A percentile compares a stretch with the other conserved stretches of the same genome.
Conservation (phyloP, 2,797 vertebrate genomes). For the Bradypus variegatus region DNA sequence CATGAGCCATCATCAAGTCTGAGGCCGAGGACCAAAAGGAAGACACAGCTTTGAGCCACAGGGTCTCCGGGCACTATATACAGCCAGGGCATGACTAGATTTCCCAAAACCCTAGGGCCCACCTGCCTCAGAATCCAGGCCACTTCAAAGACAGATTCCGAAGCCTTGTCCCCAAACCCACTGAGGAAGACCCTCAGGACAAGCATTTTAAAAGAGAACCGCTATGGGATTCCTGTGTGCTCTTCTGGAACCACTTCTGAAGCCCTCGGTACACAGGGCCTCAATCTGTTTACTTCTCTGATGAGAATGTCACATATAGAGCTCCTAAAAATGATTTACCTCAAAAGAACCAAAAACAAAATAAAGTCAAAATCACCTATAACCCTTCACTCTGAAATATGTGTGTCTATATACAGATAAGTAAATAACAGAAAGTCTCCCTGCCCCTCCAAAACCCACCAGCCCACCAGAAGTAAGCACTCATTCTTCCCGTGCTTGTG, state of each 20-base stretch:
- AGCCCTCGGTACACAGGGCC: background rate
- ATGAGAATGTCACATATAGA: background rate
- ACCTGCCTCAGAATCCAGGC: too few species aligned
- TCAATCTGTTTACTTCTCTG: background rate
- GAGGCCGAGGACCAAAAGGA: background rate
- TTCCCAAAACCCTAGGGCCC: background rate
- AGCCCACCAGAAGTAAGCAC: background rate
- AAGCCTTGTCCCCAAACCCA: background rate
- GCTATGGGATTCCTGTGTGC: rapidly evolving
- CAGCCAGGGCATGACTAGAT: background rate
- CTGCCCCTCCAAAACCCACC: background rate
- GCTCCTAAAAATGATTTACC: background rate
- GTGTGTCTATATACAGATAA: background rate
- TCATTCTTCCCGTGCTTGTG: rapidly evolving
- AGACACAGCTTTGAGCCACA: too few species aligned
- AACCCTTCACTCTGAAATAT: background rate
- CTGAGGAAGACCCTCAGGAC: background rate
- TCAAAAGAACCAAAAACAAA: background rate
- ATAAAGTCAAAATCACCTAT: background rate
- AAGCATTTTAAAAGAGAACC: background rate
- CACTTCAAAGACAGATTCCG: background rate
- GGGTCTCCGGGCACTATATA: too few species aligned
- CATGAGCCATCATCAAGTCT: background rate
- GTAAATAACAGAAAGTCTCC: too few species aligned
- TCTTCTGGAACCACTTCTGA: background rate